phyloP scores from a whole-genome alignment of 2,888 invertebrate genomes.

The Gibbula magus region DNA sequence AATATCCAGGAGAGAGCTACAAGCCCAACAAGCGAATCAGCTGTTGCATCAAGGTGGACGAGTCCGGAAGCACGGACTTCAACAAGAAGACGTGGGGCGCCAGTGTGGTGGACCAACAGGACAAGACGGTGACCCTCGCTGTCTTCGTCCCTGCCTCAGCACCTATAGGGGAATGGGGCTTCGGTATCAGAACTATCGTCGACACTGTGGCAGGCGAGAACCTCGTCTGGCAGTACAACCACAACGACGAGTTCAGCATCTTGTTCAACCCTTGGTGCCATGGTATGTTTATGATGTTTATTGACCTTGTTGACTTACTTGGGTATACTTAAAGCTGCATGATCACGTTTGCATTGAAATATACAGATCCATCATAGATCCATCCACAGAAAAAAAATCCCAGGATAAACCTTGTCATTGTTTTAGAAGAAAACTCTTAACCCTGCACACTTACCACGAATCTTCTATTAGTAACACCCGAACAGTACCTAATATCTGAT shows the following conservation, averaged over 20 bases:
- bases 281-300: conserved; percentile 77
- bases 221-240: conserved; percentile 36
- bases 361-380: no score
- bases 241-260: conserved; percentile 79
- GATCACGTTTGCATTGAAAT: no score
- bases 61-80: conserved; percentile 25
- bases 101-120: conserved; percentile 29
- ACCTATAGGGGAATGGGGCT: conserved; percentile 55
- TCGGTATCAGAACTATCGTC: conserved; percentile 44
- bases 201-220: conserved; percentile 22
- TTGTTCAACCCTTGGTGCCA: conserved; percentile 93
- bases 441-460: no score
- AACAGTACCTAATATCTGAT: no score
- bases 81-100: conserved; percentile 51
- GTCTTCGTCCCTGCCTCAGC: conserved; percentile 47
- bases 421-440: no score
- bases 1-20: neutral
- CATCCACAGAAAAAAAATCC: no score
- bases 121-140: conserved; percentile 28
- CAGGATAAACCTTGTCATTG: no score
- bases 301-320: no score
- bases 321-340: no score
- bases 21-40: conserved; percentile 11
- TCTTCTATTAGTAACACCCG: no score
- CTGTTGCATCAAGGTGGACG: conserved; percentile 34